Evolutionary conservation across 2,113 vertebrate genomes (phyloP), one percentile per base, ranked within the genome.

Genomic region (Anas platyrhynchos): DNA sequence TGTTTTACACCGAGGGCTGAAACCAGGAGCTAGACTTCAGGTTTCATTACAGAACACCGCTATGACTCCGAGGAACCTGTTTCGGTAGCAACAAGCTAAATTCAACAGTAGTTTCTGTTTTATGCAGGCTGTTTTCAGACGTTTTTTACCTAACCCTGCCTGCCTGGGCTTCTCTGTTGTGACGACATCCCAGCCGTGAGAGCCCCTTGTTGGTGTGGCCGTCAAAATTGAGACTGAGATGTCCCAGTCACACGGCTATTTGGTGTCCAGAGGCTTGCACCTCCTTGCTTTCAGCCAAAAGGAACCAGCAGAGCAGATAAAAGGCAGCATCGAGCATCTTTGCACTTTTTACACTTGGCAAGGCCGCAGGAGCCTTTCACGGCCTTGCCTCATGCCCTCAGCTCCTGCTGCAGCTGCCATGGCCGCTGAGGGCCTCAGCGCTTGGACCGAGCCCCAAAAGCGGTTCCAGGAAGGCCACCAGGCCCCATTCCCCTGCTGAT

Each of bases 181-280:
- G 73, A 5, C 0, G 10, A 7, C 73, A 38, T 26, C 83, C 61
- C n/a, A 20, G n/a, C 21, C 7, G 26, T 48, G 68, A 63, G 73
- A 11, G 14, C 41, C 23, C 38, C 15, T n/a, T 14, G 32, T 41
- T 7, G 15, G 56, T 68, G 62, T 13, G 26, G 5, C 43, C 16
- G 9, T 2, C 54, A 13, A 3, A 0, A 0, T 23, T 8, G 5
- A 36, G n/a, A 4, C 12, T 52, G 34, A 7, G 48, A 32, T 34
- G 68, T 65, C 23, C 68, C 38, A 13, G 16, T 59, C 12, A 7
- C 36, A 23, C 4, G 2, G 43, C 25, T 16, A 15, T 18, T 65
- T 26, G 27, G 17, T 52, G 38, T 5, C 36, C 58, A 13, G 29
- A 13, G 56, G 48, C 2, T 94, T 18, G 12, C 13, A 22, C 31